Evolutionary conservation across 2,888 invertebrate species (phyloP).

Genomic region (Drosophila atripex): DNA sequence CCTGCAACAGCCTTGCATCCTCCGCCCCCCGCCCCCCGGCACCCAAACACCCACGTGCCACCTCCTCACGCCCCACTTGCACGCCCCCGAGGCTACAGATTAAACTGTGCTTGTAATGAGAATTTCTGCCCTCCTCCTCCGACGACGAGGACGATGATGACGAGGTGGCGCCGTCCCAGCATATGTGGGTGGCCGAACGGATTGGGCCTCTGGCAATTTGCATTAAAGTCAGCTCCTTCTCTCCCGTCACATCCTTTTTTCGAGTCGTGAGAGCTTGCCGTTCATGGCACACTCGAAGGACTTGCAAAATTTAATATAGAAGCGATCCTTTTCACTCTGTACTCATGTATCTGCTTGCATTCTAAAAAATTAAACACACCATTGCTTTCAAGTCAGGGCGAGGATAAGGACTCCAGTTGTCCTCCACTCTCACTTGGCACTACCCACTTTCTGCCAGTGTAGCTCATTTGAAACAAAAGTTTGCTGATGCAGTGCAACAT

Average conservation of each 20-base stretch:
- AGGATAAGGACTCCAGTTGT: too few relatives aligned
- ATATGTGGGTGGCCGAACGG: constrained; percentile 20
- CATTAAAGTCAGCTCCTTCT: constrained; percentile 65
- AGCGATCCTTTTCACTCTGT: neutral
- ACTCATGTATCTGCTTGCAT: neutral
- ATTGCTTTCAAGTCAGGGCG: neutral
- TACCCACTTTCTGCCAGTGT: constrained; percentile 1
- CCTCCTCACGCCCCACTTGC: neutral
- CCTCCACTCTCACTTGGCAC: too few relatives aligned
- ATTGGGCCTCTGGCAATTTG: constrained; percentile 64
- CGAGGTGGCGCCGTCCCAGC: constrained; percentile 7
- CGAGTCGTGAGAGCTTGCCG: constrained; percentile 17
- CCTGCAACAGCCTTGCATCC: neutral
- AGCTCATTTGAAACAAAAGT: constrained; percentile 24
- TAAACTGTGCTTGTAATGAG: constrained; percentile 76
- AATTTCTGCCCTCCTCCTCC: constrained; percentile 53
- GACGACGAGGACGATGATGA: constrained; percentile 34
- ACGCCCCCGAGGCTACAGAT: constrained; percentile 56
- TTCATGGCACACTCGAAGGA: constrained; percentile 22
- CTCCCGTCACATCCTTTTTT: constrained; percentile 12
- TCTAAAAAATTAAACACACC: neutral
- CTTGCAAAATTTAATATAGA: constrained; percentile 8
- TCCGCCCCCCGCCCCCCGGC: neutral
- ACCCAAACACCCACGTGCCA: neutral
- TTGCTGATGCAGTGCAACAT: constrained; percentile 66